Conservation (phyloP, 2,797 vertebrate genomes). For the Falco cherrug region DNA sequence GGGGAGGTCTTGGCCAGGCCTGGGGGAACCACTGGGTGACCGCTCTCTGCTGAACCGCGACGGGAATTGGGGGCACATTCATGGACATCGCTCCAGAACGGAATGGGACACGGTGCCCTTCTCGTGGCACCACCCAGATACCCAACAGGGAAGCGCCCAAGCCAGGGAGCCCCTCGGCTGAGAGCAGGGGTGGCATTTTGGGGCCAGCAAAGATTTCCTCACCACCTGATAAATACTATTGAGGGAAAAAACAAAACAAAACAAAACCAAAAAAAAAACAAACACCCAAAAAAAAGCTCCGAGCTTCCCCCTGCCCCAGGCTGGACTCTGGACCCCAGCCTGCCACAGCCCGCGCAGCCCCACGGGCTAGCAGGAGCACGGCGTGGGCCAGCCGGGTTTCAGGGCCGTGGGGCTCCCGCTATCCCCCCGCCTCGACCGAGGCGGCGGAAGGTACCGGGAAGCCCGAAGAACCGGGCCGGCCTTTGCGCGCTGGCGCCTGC, state of each 20-base stretch:
- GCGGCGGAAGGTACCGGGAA: not conserved
- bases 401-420: not conserved
- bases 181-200: not conserved
- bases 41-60: not conserved
- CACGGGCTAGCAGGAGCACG: fast-evolving
- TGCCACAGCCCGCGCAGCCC: not conserved
- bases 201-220: not conserved
- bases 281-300: too few species aligned
- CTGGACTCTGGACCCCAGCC: not conserved
- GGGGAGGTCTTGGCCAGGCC: not conserved
- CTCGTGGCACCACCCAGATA: not conserved
- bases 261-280: too few species aligned
- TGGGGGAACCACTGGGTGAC: not conserved
- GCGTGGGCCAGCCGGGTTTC: fast-evolving
- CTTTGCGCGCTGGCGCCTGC: not conserved
- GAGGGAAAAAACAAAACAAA: too few species aligned
- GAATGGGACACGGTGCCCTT: not conserved
- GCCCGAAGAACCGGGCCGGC: not conserved
- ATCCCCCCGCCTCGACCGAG: too few species aligned
- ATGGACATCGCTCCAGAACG: not conserved
- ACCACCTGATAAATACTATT: not conserved
- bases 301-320: not conserved
- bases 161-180: not conserved
- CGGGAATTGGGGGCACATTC: fast-evolving
- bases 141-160: not conserved